phyloP scores from a whole-genome alignment of 2,888 invertebrate genomes.

The Aphidius colemani region DNA sequence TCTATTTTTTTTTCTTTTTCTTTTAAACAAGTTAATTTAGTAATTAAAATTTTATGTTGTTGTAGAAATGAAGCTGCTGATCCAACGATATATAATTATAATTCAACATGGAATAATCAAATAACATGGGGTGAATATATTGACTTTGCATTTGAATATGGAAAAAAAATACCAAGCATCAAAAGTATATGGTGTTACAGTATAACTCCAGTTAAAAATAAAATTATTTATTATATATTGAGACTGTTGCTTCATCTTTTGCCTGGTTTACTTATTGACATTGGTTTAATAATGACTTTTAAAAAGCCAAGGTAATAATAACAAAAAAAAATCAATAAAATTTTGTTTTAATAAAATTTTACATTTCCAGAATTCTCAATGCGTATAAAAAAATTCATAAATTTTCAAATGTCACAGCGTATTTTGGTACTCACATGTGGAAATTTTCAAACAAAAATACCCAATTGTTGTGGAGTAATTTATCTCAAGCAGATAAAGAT shows the following conservation, averaged over 20 bases:
- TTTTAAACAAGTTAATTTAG: background rate
- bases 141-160: slow-evolving; percentile 50
- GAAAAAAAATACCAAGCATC: slow-evolving; percentile 43
- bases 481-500: slow-evolving; percentile 58
- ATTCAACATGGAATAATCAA: slow-evolving; percentile 65
- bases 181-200: slow-evolving; percentile 55
- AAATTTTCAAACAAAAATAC: slow-evolving; percentile 47
- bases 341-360: background rate
- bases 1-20: too few species aligned
- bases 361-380: slow-evolving; percentile 58
- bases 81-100: slow-evolving; percentile 66
- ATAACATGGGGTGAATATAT: slow-evolving; percentile 65
- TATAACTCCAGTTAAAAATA: slow-evolving; percentile 61
- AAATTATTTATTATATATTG: slow-evolving; percentile 58
- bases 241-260: slow-evolving; percentile 67
- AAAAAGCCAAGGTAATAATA: slow-evolving; percentile 62
- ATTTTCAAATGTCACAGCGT: slow-evolving; percentile 59
- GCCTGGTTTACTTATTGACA: slow-evolving; percentile 69
- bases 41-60: slow-evolving; percentile 8
- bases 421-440: slow-evolving; percentile 60
- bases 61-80: slow-evolving; percentile 45
- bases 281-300: slow-evolving; percentile 62
- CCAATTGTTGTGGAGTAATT: slow-evolving; percentile 55
- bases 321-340: background rate
- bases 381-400: slow-evolving; percentile 62